Percentiles rank a stretch among this genome's conserved stretches.
These are phyloP conservation scores for Euwallacea fornicatus DNA, from an alignment of 1,140 invertebrate species.

Conservation along the genomic window DNA sequence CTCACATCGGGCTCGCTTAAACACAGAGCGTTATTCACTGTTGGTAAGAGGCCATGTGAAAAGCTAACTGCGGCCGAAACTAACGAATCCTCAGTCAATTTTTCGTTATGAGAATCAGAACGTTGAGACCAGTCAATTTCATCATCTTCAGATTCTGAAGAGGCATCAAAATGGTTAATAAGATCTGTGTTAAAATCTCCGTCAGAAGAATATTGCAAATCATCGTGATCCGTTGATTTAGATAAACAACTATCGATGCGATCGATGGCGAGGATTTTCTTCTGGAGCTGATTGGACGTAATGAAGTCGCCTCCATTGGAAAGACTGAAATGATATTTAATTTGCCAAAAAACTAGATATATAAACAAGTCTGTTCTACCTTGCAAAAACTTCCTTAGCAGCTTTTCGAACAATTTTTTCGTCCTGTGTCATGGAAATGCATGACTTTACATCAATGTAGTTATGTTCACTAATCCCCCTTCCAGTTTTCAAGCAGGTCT, in stretches of 20 bases:
- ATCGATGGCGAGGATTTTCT: constrained; percentile 67
- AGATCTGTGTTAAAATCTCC: constrained; percentile 46
- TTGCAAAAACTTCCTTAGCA: constrained; percentile 79
- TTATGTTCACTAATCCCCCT: constrained; percentile 80
- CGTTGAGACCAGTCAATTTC: constrained; percentile 50
- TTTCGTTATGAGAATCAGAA: constrained; percentile 63
- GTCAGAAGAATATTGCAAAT: constrained; percentile 42
- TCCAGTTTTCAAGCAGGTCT: constrained; percentile 75
- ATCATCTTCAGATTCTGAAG: constrained; percentile 48
- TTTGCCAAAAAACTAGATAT: background rate
- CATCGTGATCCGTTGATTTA: constrained; percentile 46
- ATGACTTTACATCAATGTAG: constrained; percentile 79
- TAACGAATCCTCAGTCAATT: constrained; percentile 76
- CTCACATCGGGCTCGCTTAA: constrained; percentile 66
- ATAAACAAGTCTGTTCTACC: constrained; percentile 54
- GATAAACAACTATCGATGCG: constrained; percentile 54
- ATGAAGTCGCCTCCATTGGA: constrained; percentile 85
- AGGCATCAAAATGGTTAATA: constrained; percentile 43
- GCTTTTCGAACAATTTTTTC: constrained; percentile 85
- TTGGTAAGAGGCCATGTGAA: constrained; percentile 73
- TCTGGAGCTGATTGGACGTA: constrained; percentile 74
- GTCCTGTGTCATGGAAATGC: constrained; percentile 77
- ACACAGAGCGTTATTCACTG: constrained; percentile 72
- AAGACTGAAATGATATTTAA: constrained; percentile 54
- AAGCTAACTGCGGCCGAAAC: constrained; percentile 81